Evolutionary conservation across 1,140 invertebrate species (phyloP), one percentile per base, ranked within the genome.

Genomic region (Scaptomyza hsui): DNA sequence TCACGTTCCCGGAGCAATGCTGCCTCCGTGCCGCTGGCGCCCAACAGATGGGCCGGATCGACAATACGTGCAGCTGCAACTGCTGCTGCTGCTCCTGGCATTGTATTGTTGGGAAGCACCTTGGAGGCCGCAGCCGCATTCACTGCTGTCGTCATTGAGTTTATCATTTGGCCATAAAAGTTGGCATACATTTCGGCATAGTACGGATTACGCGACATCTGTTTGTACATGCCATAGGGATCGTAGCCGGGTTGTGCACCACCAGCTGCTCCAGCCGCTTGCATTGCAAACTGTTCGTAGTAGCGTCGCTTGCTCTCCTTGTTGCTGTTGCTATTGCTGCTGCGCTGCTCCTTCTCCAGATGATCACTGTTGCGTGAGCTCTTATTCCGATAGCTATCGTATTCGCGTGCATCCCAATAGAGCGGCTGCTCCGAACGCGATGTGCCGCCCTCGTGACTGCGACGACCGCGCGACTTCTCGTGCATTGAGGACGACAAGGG

Each of bases 141-240:
- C 1, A 65, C 68, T 4, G 71, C 75, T 5, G 69, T 69, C 45
- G 75, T 65, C 76, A 85, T 80, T 7, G 77, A 77, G 47, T 75
- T 76, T 5, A 86, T 64, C 75, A 89, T 75, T 44, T 82, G 71
- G 32, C 78, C 83, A 45, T 90, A 91, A 89, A 96, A 95, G 91
- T 95, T 95, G 72, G 95, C 93, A 91, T 96, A 97, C 93, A 95
- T 94, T 78, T 95, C 94, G 44, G 95, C 93, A 92, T 97, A 97
- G 32, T 94, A 93, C 4, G 96, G 96, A 94, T 97, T 94, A 35
- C 94, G 92, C 10, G 95, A 93, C 75, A 97, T 92, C 89, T 95
- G 95, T 91, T 97, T 95, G 88, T 95, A 95, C 90, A 92, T 93
- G 92, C 60, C 29, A 26, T 75, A 86, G 0, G 77, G 77, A 65